Base-by-base conservation (phyloP, 1,140 invertebrate species). In the Tetramorium alpestre region DNA sequence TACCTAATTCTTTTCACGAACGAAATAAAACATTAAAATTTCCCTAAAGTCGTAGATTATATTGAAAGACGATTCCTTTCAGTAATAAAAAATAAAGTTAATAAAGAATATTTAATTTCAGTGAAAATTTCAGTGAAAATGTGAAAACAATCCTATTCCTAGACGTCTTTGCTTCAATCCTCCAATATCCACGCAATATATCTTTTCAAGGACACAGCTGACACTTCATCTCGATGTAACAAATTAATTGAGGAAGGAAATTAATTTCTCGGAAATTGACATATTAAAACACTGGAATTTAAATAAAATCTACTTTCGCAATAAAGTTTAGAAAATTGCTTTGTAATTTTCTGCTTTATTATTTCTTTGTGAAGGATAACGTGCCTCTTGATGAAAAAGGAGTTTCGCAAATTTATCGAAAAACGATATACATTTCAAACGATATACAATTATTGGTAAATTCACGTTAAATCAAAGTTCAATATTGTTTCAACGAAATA, bases 401-500 rank as follows among this genome's bases (percentile, higher is more conserved):
- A 33, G n/a, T 33, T 38, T 54, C 4, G 10, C 49, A 54, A 38
- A 38, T 73, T n/a, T 5, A 44, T 22, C 64, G 16, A n/a, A 58
- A 7, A 38, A 51, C 28, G 22, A 41, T 58, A 44, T 44, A 28
- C 13, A n/a, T 33, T 78, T 78, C 58, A 22, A 22, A 22, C 22
- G 22, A 22, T 22, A 22, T 22, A 22, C 22, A 64, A 64, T 62
- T 28, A 47, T 13, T 49, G 8, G n/a, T 16, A 54, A 77, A 28
- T 78, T 64, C 5, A 64, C 16, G 25, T 25, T 64, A 62, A 47
- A 62, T n/a, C 22, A 58, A 77, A 77, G 25, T 58, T 13, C 44
- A 49, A 78, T 62, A 47, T 64, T n/a, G 11, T 8, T 77, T 41
- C 25, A 18, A 2, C 22, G 67, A 70, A 56, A 28, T 51, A 22